Percentiles rank a stretch among this genome's conserved stretches.
These are phyloP conservation scores for Ursus arctos DNA, from an alignment of 2,113 vertebrate species.

Conservation along the genomic window DNA sequence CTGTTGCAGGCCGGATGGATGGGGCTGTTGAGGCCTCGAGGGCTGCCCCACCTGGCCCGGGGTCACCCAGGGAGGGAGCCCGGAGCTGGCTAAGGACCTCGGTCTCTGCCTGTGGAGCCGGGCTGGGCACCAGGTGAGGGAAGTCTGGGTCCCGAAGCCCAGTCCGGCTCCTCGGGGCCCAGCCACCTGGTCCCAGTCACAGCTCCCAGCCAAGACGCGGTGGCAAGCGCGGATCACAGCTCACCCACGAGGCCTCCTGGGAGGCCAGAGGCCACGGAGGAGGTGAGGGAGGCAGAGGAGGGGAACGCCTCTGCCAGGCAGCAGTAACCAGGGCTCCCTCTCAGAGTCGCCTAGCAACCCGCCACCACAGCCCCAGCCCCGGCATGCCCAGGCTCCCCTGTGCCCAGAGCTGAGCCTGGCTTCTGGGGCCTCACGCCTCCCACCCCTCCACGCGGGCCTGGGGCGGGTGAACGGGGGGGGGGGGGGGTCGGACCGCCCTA, in stretches of 20 bases:
- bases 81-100: background rate
- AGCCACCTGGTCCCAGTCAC: constrained; percentile 67
- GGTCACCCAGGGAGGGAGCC: background rate
- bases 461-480: background rate
- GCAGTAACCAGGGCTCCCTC: constrained; percentile 79
- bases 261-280: constrained; percentile 77
- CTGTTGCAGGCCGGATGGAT: background rate
- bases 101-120: background rate
- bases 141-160: background rate
- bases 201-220: constrained; percentile 55
- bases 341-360: constrained; percentile 78
- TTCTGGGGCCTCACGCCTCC: constrained; percentile 61
- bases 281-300: constrained; percentile 60
- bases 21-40: background rate
- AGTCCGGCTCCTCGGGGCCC: constrained; percentile 7
- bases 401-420: constrained; percentile 50
- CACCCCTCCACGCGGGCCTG: background rate
- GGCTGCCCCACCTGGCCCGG: background rate
- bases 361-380: constrained; percentile 64
- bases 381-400: constrained; percentile 75
- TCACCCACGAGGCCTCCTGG: constrained; percentile 63
- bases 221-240: constrained; percentile 45
- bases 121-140: constrained; percentile 42
- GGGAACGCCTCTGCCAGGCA: constrained; percentile 78
- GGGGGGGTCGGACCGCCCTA: background rate